Base-by-base conservation (phyloP, 2,113 vertebrate species). In the Anguilla japonica region DNA sequence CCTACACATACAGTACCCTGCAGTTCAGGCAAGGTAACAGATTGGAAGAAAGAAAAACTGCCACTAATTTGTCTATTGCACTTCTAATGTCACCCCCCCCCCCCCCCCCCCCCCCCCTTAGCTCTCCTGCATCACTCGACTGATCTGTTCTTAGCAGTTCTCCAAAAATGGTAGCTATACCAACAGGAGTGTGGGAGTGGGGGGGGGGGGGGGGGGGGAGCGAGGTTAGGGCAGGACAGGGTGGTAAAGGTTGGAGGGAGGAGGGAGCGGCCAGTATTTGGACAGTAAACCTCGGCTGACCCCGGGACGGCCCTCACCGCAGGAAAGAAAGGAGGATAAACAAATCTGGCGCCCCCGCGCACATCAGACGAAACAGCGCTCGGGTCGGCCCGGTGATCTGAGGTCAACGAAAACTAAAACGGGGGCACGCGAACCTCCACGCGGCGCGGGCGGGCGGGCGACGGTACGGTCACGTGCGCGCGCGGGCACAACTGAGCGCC, bases 11-110 rank as follows among this genome's bases (percentile, higher is more conserved):
- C 43, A 46, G 43, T 9, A 53, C 94, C 92, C 92, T 94, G 90
- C 90, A 88, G 90, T 93, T 95, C 90, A 95, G 60, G 91, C 92
- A 93, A 92, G 93, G 88, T 91, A 94, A 93, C 88, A 92, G 88
- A 88, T 87, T 82, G 86, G 89, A 88, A 85, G 88, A 89, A 88
- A 85, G 88, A 89, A 84, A 90, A 95, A 92, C 90, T 92, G 89
- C 87, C 22, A 93, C 90, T 94, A 94, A 96, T 96, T 96, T 96
- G 92, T 96, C 96, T 96, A 96, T 95, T 95, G 93, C 91, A 89
- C 88, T 95, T 90, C 93, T 90, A 91, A 89, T 90, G 91, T 84
- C 85, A 5, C n/a, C 0, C 22, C 41, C 14, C 46, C 41, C n/a
- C n/a, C 40, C n/a, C 0, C 22, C 41, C 14, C 46, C 41, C n/a